A percentile compares a stretch with the other conserved stretches of the same genome.
Conservation (phyloP, 2,797 vertebrate genomes). For the Diceros bicornis region DNA sequence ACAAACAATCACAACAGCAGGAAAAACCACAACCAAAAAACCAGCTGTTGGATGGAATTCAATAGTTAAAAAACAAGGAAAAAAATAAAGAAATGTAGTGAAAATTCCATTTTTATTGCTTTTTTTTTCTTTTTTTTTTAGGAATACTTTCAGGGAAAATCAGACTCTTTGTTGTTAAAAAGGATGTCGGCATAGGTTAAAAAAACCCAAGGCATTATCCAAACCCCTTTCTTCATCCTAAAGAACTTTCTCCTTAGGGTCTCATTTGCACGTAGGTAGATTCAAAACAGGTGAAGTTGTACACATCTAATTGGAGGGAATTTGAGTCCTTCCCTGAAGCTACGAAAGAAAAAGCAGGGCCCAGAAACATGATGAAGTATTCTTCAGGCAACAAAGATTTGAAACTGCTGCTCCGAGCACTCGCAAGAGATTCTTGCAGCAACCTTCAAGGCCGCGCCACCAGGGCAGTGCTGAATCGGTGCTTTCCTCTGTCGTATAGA, state of each 20-base stretch:
- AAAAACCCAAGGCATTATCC: background rate
- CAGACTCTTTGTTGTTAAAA: slow-evolving; percentile 28
- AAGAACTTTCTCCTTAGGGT: background rate
- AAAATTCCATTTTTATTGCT: background rate
- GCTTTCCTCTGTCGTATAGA: background rate
- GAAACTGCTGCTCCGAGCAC: slow-evolving; percentile 61
- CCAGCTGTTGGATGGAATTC: background rate
- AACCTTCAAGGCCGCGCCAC: slow-evolving; percentile 54
- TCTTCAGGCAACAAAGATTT: background rate
- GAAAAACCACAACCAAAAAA: background rate
- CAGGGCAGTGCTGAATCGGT: background rate
- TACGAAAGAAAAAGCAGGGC: background rate
- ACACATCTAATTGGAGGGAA: slow-evolving; percentile 42
- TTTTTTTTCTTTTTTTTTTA: background rate
- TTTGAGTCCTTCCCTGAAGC: slow-evolving; percentile 37
- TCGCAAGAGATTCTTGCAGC: background rate
- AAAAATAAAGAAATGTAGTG: background rate
- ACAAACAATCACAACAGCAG: background rate
- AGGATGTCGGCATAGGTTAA: background rate
- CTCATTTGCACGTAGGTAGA: slow-evolving; percentile 59
- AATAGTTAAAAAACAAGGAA: background rate
- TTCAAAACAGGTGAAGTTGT: slow-evolving; percentile 63
- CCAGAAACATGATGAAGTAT: slow-evolving; percentile 60
- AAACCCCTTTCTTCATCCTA: slow-evolving; percentile 48
- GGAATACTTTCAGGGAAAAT: slow-evolving; percentile 22